Base-by-base conservation (phyloP, 1,140 invertebrate genomes). In the Charaxes varanes region DNA sequence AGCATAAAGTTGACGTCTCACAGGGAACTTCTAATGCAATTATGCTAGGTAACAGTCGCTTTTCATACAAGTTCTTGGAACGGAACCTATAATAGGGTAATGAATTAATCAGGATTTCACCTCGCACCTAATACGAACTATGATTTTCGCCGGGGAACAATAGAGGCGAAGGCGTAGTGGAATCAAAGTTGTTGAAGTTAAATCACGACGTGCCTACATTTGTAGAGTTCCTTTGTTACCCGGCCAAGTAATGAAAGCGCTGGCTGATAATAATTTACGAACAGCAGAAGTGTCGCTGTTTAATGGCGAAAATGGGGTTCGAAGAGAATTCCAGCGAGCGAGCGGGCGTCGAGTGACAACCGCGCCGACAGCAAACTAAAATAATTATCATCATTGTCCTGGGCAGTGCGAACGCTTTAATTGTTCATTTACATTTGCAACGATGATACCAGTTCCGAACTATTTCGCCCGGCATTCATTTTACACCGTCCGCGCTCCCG, bases 341-440 rank as follows among this genome's bases (percentile, higher is more conserved):
- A 63, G 53, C 41, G 60, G 55, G 42, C 42, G 53, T 31, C 62
- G 62, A 64, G 59, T 66, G 72, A 78, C 73, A 66, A 50, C 69
- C 66, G 63, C 64, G 69, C 62, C 74, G 71, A 74, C 76, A 76
- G 58, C 76, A 62, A 83, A 80, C 79, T 83, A 77, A 83, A 83
- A 83, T 83, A 83, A 83, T 83, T 80, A 82, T 82, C 68, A 77
- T 83, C 72, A 80, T 77, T 80, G 79, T 80, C 62, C 70, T 69
- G 73, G 73, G 60, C 70, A 71, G 70, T 67, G 74, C 76, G 70
- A 72, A 71, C 68, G 67, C 61, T 83, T 79, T 80, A 83, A 83
- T 83, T 83, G 79, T 83, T 83, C 79, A 83, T 83, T 83, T 83
- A 83, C 72, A 83, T 80, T 80, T 78, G 72, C 74, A 79, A 71